Conservation (phyloP, 2,797 vertebrate genomes). For the Sciurus vulgaris region DNA sequence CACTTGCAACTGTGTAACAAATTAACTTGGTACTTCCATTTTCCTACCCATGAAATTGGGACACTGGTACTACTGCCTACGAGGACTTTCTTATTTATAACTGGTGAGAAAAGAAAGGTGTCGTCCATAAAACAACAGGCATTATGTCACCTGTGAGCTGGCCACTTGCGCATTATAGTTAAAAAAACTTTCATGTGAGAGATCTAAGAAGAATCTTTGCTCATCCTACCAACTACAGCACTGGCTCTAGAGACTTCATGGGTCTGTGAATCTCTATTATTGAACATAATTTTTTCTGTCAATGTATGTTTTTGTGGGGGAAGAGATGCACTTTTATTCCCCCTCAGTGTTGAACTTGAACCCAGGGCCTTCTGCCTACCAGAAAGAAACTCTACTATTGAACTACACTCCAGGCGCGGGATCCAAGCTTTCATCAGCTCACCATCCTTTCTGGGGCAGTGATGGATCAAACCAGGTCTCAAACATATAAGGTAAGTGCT, state of each 20-base stretch:
- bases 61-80: not conserved
- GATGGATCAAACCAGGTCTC: not conserved
- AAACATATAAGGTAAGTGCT: too few relatives aligned
- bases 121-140: not conserved
- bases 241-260: not conserved
- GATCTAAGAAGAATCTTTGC: not conserved
- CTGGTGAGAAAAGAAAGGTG: not conserved
- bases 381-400: too few relatives aligned
- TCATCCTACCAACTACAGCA: not conserved
- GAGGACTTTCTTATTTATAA: not conserved
- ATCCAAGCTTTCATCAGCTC: not conserved
- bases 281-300: constrained; percentile 21
- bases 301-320: not conserved
- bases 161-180: not conserved
- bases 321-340: not conserved
- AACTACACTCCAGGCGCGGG: too few relatives aligned
- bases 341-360: too few relatives aligned
- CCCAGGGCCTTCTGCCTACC: too few relatives aligned
- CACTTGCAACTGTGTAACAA: not conserved
- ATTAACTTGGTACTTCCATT: not conserved
- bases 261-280: not conserved
- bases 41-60: not conserved
- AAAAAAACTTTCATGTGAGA: not conserved
- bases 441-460: not conserved
- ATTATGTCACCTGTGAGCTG: not conserved